Evolutionary conservation across 2,113 vertebrate species (phyloP).

Genomic region (Danionella cerebrum): DNA sequence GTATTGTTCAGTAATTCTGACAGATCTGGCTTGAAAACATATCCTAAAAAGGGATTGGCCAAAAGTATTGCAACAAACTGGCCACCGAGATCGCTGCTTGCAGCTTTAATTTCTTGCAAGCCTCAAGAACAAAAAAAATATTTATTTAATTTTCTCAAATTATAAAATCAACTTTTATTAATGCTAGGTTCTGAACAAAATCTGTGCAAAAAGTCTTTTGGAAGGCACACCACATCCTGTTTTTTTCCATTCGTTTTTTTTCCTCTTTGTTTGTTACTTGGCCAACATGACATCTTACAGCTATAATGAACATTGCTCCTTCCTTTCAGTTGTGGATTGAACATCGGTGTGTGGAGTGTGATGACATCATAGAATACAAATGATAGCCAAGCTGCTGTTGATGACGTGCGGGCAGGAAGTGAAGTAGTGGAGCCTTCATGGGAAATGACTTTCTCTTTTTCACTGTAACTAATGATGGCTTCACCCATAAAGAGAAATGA

Average conservation of each 20-base stretch:
- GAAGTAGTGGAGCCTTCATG: neutral
- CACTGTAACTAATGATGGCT: neutral
- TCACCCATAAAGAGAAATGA: neutral
- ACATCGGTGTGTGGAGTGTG: slow-evolving; percentile 12
- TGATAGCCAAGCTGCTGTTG: slow-evolving; percentile 13
- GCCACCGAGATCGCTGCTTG: no score
- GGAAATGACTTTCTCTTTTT: slow-evolving; percentile 5
- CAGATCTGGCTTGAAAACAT: no score
- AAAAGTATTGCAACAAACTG: no score
- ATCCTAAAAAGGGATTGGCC: no score
- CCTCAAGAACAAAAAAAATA: no score
- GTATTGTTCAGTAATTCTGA: no score
- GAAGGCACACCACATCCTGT: no score
- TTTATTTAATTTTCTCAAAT: no score
- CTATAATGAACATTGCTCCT: neutral
- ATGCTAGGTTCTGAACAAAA: no score
- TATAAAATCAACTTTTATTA: no score
- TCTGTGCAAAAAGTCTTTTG: no score
- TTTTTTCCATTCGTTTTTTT: slow-evolving; percentile 11
- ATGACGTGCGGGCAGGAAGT: slow-evolving; percentile 30
- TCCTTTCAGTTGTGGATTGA: slow-evolving; percentile 16
- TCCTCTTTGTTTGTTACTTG: neutral
- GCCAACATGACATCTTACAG: slow-evolving; percentile 3
- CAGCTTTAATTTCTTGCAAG: no score
- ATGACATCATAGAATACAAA: slow-evolving; percentile 34